A percentile compares a stretch with the other conserved stretches of the same genome.
phyloP scores from a whole-genome alignment of 2,888 invertebrate genomes.

The Xanthia togata region DNA sequence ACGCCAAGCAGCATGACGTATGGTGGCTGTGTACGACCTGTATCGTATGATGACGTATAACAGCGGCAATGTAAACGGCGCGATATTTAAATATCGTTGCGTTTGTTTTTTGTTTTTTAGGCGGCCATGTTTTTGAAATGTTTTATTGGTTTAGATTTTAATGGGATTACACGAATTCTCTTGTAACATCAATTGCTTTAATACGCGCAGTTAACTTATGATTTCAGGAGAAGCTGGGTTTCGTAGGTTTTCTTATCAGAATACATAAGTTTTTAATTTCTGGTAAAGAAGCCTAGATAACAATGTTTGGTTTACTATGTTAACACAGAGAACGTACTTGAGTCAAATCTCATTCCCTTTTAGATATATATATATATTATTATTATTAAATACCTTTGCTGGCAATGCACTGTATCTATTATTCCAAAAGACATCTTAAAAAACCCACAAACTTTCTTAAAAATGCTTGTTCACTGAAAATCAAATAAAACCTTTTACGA shows the following conservation, averaged over 20 bases:
- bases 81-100: constrained; percentile 57
- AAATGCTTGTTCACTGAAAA: constrained; percentile 25
- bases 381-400: background rate
- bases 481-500: constrained; percentile 20
- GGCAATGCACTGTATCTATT: background rate
- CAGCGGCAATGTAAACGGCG: constrained; percentile 64
- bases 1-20: constrained; percentile 68
- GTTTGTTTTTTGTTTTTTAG: constrained; percentile 47
- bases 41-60: constrained; percentile 64
- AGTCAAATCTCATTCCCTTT: background rate
- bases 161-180: constrained; percentile 7
- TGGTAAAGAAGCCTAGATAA: background rate
- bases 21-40: constrained; percentile 58
- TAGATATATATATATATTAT: no score
- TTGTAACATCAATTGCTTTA: background rate
- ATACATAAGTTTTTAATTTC: background rate
- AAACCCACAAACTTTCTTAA: background rate
- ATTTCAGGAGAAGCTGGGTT: background rate
- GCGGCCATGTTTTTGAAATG: constrained; percentile 11
- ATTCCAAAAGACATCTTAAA: background rate
- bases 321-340: background rate
- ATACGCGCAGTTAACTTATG: background rate
- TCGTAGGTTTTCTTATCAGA: background rate
- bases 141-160: constrained; percentile 34
- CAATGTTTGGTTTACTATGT: background rate